These are phyloP conservation scores for Suncus etruscus DNA, from an alignment of 2,113 vertebrate genomes.

Conservation along the genomic window DNA sequence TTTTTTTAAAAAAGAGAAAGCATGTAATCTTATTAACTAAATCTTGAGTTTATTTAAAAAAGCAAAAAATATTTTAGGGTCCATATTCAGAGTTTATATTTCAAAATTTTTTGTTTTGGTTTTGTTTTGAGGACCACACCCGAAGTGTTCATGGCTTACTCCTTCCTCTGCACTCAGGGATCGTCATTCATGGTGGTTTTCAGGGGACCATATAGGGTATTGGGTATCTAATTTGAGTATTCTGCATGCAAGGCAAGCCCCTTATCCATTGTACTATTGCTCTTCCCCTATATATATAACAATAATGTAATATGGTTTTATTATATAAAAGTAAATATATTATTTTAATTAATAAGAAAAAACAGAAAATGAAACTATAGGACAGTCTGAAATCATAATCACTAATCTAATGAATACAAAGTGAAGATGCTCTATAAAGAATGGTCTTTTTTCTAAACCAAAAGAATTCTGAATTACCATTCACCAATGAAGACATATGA, in stretches of 20 bases:
- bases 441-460: not conserved
- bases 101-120: not conserved
- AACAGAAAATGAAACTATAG: not conserved
- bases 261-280: too few relatives aligned
- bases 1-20: not conserved
- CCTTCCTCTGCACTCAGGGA: too few relatives aligned
- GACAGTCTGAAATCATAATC: not conserved
- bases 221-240: too few relatives aligned
- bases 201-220: too few relatives aligned
- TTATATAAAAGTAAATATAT: not conserved
- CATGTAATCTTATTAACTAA: constrained; percentile 26
- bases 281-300: too few relatives aligned
- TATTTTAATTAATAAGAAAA: not conserved
- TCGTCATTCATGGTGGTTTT: too few relatives aligned
- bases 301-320: too few relatives aligned
- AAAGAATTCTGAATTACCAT: not conserved
- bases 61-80: not conserved
- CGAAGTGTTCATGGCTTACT: too few relatives aligned
- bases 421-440: not conserved
- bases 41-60: not conserved
- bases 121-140: too few relatives aligned
- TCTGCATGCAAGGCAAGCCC: too few relatives aligned
- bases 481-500: too few relatives aligned
- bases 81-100: not conserved
- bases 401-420: not conserved